phyloP scores from a whole-genome alignment of 2,797 vertebrate genomes.

The Cygnus olor region DNA sequence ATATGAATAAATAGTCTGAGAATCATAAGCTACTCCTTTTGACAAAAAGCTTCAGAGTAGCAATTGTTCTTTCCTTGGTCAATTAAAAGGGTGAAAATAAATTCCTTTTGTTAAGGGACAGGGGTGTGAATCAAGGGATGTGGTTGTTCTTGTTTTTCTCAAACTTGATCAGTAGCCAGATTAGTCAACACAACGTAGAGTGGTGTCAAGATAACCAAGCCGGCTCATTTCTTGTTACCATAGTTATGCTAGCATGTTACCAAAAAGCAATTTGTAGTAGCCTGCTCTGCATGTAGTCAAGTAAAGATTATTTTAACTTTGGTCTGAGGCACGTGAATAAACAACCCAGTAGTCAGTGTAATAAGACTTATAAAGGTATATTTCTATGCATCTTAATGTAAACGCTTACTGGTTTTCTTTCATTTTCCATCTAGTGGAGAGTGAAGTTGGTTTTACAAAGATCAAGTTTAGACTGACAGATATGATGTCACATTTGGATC shows the following conservation, averaged over 20 bases:
- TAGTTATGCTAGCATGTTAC: conserved; percentile 62
- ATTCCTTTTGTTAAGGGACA: conserved; percentile 20
- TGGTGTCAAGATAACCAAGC: conserved; percentile 61
- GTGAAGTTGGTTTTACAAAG: not conserved
- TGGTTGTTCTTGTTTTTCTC: conserved; percentile 46
- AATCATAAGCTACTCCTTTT: not conserved
- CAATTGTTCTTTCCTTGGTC: conserved; percentile 22
- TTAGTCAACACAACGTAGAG: conserved; percentile 57
- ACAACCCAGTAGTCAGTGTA: not conserved
- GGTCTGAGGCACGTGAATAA: not conserved
- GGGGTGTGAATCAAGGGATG: conserved; percentile 15
- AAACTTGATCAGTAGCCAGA: conserved; percentile 58
- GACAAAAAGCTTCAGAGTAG: not conserved
- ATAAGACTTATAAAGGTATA: not conserved
- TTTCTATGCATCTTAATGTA: not conserved
- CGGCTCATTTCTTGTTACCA: conserved; percentile 67
- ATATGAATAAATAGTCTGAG: not conserved
- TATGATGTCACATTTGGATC: conserved; percentile 50
- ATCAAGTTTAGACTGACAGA: not conserved
- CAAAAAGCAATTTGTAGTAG: conserved; percentile 30
- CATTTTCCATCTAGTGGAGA: not conserved
- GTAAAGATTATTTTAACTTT: conserved; percentile 29
- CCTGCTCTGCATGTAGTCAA: not conserved
- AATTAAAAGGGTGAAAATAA: not conserved
- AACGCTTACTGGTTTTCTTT: not conserved